Base-by-base conservation (phyloP, 2,888 invertebrate species). In the Dynastes hyllus region DNA sequence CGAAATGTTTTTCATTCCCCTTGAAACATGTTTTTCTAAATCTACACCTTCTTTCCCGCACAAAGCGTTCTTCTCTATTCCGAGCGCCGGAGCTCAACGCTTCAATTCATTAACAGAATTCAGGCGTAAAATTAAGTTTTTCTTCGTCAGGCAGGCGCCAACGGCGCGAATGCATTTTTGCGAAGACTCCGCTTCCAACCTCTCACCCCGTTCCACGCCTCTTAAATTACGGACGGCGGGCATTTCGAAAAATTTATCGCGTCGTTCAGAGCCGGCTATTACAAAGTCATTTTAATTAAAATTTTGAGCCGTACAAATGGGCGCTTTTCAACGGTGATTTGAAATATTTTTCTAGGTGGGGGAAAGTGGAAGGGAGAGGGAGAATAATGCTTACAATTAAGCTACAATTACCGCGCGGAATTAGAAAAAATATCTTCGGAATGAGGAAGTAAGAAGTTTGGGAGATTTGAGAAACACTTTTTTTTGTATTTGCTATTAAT, bases 121-220 rank as follows among this genome's bases (percentile, higher is more conserved):
- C 71, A 58, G 58, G 71, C 71, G 71, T 71, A 71, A 71, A 71
- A 71, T 71, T 71, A 71, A 71, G 71, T 71, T 71, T 71, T 71
- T 58, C 71, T 55, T 32, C 45, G 45, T 45, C 11, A 8, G 71
- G 58, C 70, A 29, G 66, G 5, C 71, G 58, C 40, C 71, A 22
- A 71, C 45, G 27, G 22, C 69, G 51, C 37, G 37, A 70, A 58
- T 71, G 71, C 71, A 71, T 40, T 71, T 70, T 71, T 71, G 71
- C 71, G 71, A 71, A 71, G 58, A 71, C 32, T 71, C 32, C 55
- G 55, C 40, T 51, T n/a, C 32, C 32, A 6, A 45, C 45, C 11
- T 45, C 32, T 5, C 11, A 4, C n/a, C 32, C 66, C 22, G 13
- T 32, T 11, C 32, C 11, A 4, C 40, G 16, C 11, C 27, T 55